phyloP scores from a whole-genome alignment of 2,797 vertebrate species.

The Diplodus sargus region DNA sequence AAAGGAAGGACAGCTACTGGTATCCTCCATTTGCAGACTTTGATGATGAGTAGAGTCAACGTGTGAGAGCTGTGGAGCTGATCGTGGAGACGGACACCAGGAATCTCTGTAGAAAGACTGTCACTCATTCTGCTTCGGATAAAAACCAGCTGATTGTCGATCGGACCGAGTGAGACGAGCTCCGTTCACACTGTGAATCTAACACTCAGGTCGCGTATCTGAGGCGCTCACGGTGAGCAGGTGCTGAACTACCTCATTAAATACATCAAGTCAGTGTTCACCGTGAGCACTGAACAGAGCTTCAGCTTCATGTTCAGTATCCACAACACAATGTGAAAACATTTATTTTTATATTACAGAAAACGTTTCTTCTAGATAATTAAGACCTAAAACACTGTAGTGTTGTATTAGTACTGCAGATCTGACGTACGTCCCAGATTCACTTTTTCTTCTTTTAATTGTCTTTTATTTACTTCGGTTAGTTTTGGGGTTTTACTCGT shows the following conservation, averaged over 20 bases:
- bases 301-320: background rate
- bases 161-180: background rate
- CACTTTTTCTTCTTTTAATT: too few species aligned
- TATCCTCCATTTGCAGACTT: conserved; percentile 69
- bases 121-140: background rate
- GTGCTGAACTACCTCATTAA: conserved; percentile 15
- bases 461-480: too few species aligned
- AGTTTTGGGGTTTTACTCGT: too few species aligned
- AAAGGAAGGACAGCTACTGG: conserved; percentile 69
- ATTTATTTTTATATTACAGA: background rate
- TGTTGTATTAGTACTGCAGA: background rate
- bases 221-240: background rate
- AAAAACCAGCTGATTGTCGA: background rate
- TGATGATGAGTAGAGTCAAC: conserved; percentile 66
- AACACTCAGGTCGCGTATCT: background rate
- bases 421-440: background rate
- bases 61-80: background rate
- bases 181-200: conserved; percentile 19
- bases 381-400: background rate
- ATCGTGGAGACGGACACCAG: background rate
- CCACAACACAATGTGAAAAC: background rate
- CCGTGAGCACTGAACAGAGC: background rate
- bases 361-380: background rate
- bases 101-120: background rate
- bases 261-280: background rate